These are phyloP conservation scores for Charina bottae DNA, from an alignment of 2,113 vertebrate genomes.

Conservation along the genomic window DNA sequence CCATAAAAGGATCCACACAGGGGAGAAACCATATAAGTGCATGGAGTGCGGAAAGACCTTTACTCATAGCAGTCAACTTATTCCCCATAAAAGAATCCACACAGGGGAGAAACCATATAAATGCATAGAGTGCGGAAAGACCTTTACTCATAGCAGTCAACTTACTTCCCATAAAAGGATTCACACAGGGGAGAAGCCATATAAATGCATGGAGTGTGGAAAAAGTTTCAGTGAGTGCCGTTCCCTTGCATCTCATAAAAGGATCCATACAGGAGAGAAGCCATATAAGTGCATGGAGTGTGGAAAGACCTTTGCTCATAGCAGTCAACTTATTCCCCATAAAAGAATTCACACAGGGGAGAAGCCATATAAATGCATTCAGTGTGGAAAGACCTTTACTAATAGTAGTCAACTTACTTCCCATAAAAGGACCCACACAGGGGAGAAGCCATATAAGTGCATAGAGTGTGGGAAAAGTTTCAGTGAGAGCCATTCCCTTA, in stretches of 20 bases:
- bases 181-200: neutral
- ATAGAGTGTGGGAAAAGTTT: too few species aligned
- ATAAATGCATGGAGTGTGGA: neutral
- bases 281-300: neutral
- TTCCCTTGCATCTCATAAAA: neutral
- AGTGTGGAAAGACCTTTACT: too few species aligned
- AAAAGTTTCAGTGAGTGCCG: neutral
- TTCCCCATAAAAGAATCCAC: neutral
- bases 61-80: neutral
- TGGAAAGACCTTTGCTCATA: neutral
- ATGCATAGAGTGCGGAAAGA: neutral
- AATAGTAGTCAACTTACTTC: too few species aligned
- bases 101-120: neutral
- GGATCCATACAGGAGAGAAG: neutral
- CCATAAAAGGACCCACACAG: too few species aligned
- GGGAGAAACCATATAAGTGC: neutral
- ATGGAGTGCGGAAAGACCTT: neutral
- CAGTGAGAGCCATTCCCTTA: too few species aligned
- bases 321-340: too few species aligned
- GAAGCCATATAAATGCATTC: too few species aligned
- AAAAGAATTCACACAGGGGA: too few species aligned
- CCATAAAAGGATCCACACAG: neutral
- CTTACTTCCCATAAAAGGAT: neutral
- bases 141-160: neutral
- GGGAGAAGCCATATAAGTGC: too few species aligned